Evolutionary conservation across 1,140 invertebrate genomes (phyloP).

Genomic region (Telenomus remus): DNA sequence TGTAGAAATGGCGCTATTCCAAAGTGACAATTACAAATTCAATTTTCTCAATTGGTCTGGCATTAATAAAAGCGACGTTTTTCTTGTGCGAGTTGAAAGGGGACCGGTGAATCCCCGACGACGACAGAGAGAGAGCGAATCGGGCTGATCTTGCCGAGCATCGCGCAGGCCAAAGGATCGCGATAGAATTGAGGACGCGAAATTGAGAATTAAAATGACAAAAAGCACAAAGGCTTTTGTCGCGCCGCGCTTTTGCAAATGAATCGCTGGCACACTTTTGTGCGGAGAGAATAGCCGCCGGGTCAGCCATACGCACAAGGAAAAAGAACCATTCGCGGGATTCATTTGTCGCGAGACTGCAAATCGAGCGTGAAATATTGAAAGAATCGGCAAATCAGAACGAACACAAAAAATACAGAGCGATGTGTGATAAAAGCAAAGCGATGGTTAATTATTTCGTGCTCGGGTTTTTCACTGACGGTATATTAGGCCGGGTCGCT

Average conservation of each 20-base stretch:
- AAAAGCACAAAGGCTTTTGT: conserved; percentile 61
- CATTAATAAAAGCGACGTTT: conserved; percentile 48
- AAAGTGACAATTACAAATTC: conserved; percentile 57
- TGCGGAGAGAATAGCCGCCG: conserved; percentile 30
- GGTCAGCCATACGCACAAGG: conserved; percentile 32
- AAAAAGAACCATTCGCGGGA: conserved; percentile 32
- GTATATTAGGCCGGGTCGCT: conserved; percentile 31
- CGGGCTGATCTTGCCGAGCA: conserved; percentile 39
- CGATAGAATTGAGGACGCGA: conserved; percentile 55
- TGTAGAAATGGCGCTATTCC: conserved; percentile 19
- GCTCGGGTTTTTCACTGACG: background rate
- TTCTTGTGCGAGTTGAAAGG: conserved; percentile 46
- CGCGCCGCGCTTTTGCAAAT: conserved; percentile 49
- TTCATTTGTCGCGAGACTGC: conserved; percentile 31
- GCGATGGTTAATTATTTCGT: conserved; percentile 32
- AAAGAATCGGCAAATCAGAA: conserved; percentile 4
- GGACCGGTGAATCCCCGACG: background rate
- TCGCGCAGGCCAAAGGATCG: conserved; percentile 47
- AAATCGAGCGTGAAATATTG: conserved; percentile 51
- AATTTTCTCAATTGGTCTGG: conserved; percentile 55
- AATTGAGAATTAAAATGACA: conserved; percentile 61
- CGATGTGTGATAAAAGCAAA: conserved; percentile 14
- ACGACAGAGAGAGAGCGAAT: conserved; percentile 44
- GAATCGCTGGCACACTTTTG: conserved; percentile 56
- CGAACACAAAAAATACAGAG: background rate